Base-by-base conservation (phyloP, 2,113 vertebrate species). In the Embiotoca jacksoni region DNA sequence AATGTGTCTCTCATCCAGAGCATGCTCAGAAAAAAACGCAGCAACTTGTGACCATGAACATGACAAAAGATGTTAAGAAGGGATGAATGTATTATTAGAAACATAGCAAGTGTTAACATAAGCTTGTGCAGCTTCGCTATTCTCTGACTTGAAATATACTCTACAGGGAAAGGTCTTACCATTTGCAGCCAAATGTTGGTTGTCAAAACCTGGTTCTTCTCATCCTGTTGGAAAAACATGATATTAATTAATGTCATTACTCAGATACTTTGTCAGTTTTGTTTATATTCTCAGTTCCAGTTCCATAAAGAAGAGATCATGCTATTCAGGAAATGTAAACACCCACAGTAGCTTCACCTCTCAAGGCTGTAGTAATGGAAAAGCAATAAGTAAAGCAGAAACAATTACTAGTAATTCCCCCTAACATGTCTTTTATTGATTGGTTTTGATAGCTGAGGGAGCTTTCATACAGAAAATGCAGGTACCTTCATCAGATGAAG, bases 151-250 rank as follows among this genome's bases (percentile, higher is more conserved):
- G 33, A 64, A 5, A 60, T 44, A 60, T 3, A 32, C 37, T 23
- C 3, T 52, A 33, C 0, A 79, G 7, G 5, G 9, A 39, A 39
- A 50, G 14, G 9, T 75, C 93, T 93, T 88, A 99, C 98, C 97
- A 98, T 93, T 58, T 96, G 95, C 3, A 99, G 93, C 97, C 97
- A 99, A 73, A 98, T 95, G 84, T 98, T 99, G 64, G 97, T 97
- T 37, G 97, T 99, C 84, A 99, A 91, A 73, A 98, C 95, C 93
- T 99, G 98, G 86, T 98, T 99, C 92, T 98, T 99, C 93, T 99
- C 97, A 93, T 99, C 97, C 98, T 99, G 90, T 35, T 41, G 6
- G 31, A 76, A 53, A 86, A 55, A 70, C 1, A 53, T 1, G 4
- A 50, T 23, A 35, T 36, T 71, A 9, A 55, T 57, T 63, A 5